These are phyloP conservation scores for Mayetiola destructor DNA, from an alignment of 2,888 invertebrate species.

Conservation along the genomic window DNA sequence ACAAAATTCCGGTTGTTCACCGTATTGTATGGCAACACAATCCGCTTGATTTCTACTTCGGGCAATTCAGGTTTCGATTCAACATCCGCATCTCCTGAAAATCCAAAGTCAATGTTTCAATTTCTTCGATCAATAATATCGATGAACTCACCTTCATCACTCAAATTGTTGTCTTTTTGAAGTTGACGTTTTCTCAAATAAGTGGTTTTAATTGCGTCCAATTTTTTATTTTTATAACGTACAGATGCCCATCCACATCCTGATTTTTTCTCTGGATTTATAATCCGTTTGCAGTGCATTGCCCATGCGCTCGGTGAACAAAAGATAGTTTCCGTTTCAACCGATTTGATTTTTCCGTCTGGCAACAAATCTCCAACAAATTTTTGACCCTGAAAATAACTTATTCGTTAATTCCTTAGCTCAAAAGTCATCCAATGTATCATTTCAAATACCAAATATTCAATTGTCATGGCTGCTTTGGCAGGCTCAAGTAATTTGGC, in stretches of 20 bases:
- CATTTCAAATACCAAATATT: constrained; percentile 55
- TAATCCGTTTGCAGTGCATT: constrained; percentile 77
- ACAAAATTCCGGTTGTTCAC: constrained; percentile 59
- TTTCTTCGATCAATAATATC: not conserved
- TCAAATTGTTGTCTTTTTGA: constrained; percentile 38
- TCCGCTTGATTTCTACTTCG: constrained; percentile 44
- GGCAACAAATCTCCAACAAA: constrained; percentile 74
- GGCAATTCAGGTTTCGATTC: constrained; percentile 33
- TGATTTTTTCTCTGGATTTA: constrained; percentile 81
- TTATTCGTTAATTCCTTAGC: not conserved
- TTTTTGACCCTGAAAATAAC: constrained; percentile 56
- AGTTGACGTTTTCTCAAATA: constrained; percentile 59
- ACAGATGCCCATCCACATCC: constrained; percentile 91
- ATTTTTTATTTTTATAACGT: constrained; percentile 71
- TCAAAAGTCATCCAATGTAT: not conserved
- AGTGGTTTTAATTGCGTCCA: constrained; percentile 76
- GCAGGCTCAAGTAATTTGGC: constrained; percentile 76
- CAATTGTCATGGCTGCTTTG: constrained; percentile 71
- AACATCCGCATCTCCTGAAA: constrained; percentile 41
- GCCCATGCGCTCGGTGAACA: constrained; percentile 88
- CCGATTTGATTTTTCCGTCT: constrained; percentile 78
- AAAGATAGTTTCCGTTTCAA: constrained; percentile 76
- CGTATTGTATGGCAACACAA: constrained; percentile 61
- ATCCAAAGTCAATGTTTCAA: not conserved
- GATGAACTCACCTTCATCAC: constrained; percentile 22